Evolutionary conservation across 2,797 vertebrate genomes (phyloP), one percentile per base, ranked within the genome.

Genomic region (Eupleurogrammus muticus): DNA sequence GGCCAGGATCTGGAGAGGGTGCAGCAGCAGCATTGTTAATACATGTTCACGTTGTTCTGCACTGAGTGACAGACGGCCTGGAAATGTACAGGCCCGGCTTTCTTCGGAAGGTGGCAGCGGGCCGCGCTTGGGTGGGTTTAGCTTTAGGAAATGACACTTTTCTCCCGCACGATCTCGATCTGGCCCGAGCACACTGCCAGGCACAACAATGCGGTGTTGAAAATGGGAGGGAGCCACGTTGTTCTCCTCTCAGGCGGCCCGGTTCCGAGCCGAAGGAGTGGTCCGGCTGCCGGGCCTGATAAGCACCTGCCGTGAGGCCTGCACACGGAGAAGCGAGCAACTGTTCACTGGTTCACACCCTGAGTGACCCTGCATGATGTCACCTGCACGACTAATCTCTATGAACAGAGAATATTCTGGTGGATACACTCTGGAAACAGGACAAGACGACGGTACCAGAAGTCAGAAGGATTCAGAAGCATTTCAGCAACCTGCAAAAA

Each of bases 201-300:
- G 79, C 89, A 94, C 81, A 95, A 96, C 95, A 96, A 96, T 95
- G 92, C 82, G 51, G 93, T 93, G 95, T 94, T 95, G 94, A 95
- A 95, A 95, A 90, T 51, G 77, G 85, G 90, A 87, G 91, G 70
- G 78, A 89, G 83, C 79, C 80, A 71, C 84, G 84, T 79, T 67
- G 48, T 23, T 67, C 75, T 63, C 62, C 73, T 10, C n/a, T 24
- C 0, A 9, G 5, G 48, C 14, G 38, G 57, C 20, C 87, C 83
- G 88, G 92, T 84, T 90, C 87, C 35, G 86, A 92, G 77, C 71
- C 70, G 79, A 91, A 93, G 92, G 92, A 92, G 87, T 79, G 75
- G 88, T 86, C 88, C 93, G 85, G 90, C 95, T 95, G 94, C 77
- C 64, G 63, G 65, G 61, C 55, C 94, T 79, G 95, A 96, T 96